A percentile compares a stretch with the other conserved stretches of the same genome.
phyloP scores from a whole-genome alignment of 2,888 invertebrate genomes.

The Cantharis lateralis region DNA sequence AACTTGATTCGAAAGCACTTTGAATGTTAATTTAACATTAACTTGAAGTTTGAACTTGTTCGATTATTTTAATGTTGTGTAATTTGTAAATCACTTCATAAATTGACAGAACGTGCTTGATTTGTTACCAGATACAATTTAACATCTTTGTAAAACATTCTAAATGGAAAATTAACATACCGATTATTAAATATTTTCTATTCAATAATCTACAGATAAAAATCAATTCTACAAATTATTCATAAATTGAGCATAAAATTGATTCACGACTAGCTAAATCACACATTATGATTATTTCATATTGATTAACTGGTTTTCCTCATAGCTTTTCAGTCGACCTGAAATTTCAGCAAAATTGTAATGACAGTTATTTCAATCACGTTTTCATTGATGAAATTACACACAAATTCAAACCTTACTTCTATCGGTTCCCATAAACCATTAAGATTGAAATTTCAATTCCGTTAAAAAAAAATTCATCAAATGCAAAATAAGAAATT shows the following conservation, averaged over 20 bases:
- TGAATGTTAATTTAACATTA: neutral
- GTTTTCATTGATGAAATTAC: neutral
- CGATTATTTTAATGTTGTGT: neutral
- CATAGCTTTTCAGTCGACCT: neutral
- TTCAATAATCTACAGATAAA: neutral
- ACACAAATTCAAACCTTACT: neutral
- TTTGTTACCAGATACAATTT: neutral
- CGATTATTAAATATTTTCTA: slow-evolving; percentile 1
- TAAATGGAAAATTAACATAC: neutral
- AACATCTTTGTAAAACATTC: neutral
- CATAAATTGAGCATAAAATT: neutral
- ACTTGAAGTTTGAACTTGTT: neutral
- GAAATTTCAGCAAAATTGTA: neutral
- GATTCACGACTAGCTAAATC: neutral
- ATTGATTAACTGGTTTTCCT: neutral
- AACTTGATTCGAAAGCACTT: neutral
- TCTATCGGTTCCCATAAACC: neutral
- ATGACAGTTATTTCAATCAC: neutral
- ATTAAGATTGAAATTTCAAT: neutral
- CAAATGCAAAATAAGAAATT: no score
- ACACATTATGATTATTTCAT: neutral
- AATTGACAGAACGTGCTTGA: neutral
- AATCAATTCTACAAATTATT: neutral
- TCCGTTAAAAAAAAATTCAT: no score
- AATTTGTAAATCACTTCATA: neutral